Evolutionary conservation across 2,797 vertebrate species (phyloP).

Genomic region (Darevskia mixta): DNA sequence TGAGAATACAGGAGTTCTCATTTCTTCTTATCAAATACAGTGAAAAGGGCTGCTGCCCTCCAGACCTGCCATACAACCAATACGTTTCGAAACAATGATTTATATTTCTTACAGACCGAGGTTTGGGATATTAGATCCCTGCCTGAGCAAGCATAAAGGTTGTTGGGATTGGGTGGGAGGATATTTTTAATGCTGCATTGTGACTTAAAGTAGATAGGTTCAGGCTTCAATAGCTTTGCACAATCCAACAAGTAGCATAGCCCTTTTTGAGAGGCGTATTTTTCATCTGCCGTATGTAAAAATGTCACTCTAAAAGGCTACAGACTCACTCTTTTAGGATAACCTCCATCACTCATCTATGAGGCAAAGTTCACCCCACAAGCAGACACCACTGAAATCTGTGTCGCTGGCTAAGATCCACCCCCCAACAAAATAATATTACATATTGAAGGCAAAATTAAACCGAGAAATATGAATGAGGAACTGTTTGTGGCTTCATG

Average conservation of each 20-base stretch:
- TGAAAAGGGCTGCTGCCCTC: background rate
- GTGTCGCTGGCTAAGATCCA: conserved; percentile 49
- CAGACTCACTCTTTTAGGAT: background rate
- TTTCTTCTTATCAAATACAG: background rate
- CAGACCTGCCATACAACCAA: background rate
- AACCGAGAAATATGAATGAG: conserved; percentile 39
- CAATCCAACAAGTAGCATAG: background rate
- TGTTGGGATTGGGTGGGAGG: background rate
- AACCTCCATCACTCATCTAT: background rate
- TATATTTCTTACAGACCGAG: conserved; percentile 48
- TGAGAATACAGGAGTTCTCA: background rate
- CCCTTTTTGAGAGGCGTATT: background rate
- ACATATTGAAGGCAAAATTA: conserved; percentile 28
- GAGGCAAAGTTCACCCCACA: background rate
- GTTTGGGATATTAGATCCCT: background rate
- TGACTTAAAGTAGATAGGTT: background rate
- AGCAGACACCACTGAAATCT: background rate
- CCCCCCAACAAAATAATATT: conserved; percentile 47
- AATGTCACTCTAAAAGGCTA: background rate
- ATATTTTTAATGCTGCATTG: background rate
- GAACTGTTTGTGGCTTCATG: conserved; percentile 11
- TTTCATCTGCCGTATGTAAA: background rate
- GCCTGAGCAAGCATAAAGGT: background rate
- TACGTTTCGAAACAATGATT: conserved; percentile 54
- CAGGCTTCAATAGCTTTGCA: background rate